phyloP scores from a whole-genome alignment of 2,888 invertebrate genomes.

The Darwinula stevensoni region DNA sequence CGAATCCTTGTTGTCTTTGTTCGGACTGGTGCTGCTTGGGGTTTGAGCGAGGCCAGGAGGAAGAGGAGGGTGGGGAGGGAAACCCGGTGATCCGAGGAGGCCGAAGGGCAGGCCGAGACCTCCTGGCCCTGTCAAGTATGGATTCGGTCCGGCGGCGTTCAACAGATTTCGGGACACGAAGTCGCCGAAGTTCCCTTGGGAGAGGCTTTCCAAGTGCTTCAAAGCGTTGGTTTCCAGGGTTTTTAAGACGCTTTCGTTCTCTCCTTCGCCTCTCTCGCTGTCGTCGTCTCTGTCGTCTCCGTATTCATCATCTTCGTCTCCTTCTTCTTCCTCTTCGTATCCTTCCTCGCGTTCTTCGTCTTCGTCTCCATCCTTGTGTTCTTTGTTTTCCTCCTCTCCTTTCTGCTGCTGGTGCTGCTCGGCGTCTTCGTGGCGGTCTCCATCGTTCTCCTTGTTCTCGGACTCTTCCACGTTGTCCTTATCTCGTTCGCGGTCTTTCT shows the following conservation, averaged over 20 bases:
- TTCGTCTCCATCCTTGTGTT: conserved; percentile 6
- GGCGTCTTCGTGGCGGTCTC: too few relatives aligned
- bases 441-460: conserved; percentile 6
- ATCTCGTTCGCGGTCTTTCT: conserved; percentile 9
- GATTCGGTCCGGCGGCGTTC: not conserved
- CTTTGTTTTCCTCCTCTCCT: conserved; percentile 8
- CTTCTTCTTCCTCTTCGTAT: conserved; percentile 10
- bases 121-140: too few relatives aligned
- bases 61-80: conserved; percentile 16
- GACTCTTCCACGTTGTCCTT: conserved; percentile 8
- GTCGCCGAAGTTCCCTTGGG: conserved; percentile 39
- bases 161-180: conserved; percentile 10
- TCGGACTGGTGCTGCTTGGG: conserved; percentile 9
- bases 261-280: conserved; percentile 1
- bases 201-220: conserved; percentile 43
- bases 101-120: conserved; percentile 6
- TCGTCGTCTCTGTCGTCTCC: conserved; percentile 13
- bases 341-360: conserved; percentile 14
- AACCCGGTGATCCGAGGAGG: conserved; percentile 14
- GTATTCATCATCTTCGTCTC: conserved; percentile 13
- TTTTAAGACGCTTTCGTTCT: conserved; percentile 5
- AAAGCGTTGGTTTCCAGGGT: conserved; percentile 27
- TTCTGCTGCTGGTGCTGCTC: conserved; percentile 6
- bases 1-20: too few relatives aligned
- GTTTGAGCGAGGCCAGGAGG: conserved; percentile 10